Base-by-base conservation (phyloP, 2,888 invertebrate genomes). In the Hemithea aestivaria region DNA sequence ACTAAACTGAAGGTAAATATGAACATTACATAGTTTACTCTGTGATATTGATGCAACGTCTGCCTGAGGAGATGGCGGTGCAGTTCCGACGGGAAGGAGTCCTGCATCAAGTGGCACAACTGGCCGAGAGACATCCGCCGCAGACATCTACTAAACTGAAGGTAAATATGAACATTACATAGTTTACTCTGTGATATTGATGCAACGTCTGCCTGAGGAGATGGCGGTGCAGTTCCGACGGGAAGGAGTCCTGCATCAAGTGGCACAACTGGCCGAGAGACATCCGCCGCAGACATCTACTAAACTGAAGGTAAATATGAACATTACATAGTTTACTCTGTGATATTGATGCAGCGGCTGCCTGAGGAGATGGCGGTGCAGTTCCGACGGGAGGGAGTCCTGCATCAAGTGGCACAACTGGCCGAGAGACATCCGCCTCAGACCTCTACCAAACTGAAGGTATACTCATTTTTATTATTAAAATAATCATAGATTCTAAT, bases 51-150 rank as follows among this genome's bases (percentile, higher is more conserved):
- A 97, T 99, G 96, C 94, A 96, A 75, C 97, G 98, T 66, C 84
- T 99, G 58, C 97, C 98, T 0, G 95, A 97, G 50, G 93, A 98
- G 39, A 99, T 99, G 88, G 94, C 94, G 30, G 93, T 96, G 42
- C 97, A 97, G 88, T 99, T 99, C 83, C 91, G 97, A 7, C 92
- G 98, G 48, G 99, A 99, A 88, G 99, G 99, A 68, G 98, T 98
- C n/a, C 90, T 97, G 83, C 96, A 98, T 82, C 97, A 98, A 84
- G 91, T 94, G 38, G 76, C 80, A 9, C 82, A 79, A 66, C 59
- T 76, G 2, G 69, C 73, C 0, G 75, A 75, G 33, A 50, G 72
- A 1, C 64, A 73, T 16, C 49, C 64, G 10, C 43, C 76, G 7
- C 65, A 64, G 58, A 87, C 90, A 5, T 84, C 91, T 0, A 88